Evolutionary conservation across 2,797 vertebrate genomes (phyloP), one percentile per base, ranked within the genome.

Genomic region (Phrynocephalus forsythii): DNA sequence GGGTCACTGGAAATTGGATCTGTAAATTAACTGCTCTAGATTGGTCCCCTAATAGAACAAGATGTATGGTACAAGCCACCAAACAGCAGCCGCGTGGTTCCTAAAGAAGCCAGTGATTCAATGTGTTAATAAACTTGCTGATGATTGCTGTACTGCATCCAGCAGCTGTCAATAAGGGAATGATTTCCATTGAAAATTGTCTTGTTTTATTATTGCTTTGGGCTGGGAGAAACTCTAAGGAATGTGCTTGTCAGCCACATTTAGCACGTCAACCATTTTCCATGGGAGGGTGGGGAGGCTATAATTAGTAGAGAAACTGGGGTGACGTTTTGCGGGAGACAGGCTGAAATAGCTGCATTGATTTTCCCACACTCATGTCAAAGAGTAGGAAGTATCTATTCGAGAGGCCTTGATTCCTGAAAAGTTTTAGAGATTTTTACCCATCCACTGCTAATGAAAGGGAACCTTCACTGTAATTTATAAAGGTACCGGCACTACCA

Each of bases 101-200:
- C 38, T 90, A 72, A 80, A 90, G 78, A 86, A 89, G 7, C 3
- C 89, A 88, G 86, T 80, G 6, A 87, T 6, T 38, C 26, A 89
- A 81, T 82, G 8, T 22, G 81, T 84, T 90, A 87, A 91, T 73
- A 89, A 87, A 33, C 5, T 44, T 60, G 28, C 2, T 85, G 83
- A 82, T 93, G 89, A 30, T 88, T 89, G 79, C 1, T 79, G 26
- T 83, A 22, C 84, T 91, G n/a, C 26, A 83, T 86, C 86, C 77
- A 63, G 13, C n/a, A 92, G 0, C 26, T 84, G 82, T 60, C 80
- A 92, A 48, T 90, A 89, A 66, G 48, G 85, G 48, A 6, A 8
- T 87, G 69, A 88, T 88, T 79, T 90, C 3, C 87, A 84, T 89
- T 82, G 38, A 92, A 93, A 91, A 82, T 66, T 0, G 28, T 79